These are phyloP conservation scores for Dipodomys ordii DNA, from an alignment of 2,113 vertebrate species.

Conservation along the genomic window DNA sequence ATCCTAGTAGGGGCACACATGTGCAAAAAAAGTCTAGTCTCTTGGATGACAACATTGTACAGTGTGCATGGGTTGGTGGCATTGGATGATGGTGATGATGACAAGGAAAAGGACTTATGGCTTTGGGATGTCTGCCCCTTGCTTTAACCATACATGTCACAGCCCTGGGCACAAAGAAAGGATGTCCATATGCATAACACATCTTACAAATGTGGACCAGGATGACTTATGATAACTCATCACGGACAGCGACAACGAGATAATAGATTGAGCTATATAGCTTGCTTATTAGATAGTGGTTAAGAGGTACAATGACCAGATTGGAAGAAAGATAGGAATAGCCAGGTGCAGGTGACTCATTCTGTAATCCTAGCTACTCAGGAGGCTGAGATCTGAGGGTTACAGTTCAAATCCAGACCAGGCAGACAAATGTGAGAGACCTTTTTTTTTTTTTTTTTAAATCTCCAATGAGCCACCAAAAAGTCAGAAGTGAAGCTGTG, in stretches of 20 bases:
- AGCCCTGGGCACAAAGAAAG: slow-evolving; percentile 14
- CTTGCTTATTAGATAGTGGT: not conserved
- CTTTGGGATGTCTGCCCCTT: not conserved
- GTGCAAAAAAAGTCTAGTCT: not conserved
- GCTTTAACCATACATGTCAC: not conserved
- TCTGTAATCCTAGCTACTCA: too few species aligned
- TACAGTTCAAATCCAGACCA: too few species aligned
- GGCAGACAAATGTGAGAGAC: too few species aligned
- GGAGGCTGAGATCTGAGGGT: too few species aligned
- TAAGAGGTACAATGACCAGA: not conserved
- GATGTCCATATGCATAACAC: not conserved
- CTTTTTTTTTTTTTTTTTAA: too few species aligned
- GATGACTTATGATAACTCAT: not conserved
- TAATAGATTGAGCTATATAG: not conserved
- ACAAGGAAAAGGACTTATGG: not conserved
- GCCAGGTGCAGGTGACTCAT: too few species aligned
- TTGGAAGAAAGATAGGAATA: not conserved
- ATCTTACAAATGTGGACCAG: not conserved
- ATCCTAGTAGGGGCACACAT: too few species aligned
- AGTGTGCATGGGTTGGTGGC: not conserved
- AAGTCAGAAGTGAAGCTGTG: too few species aligned
- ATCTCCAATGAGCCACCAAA: too few species aligned
- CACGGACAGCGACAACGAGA: not conserved
- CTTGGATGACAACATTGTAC: not conserved
- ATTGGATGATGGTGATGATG: too few species aligned